Evolutionary conservation across 2,113 vertebrate species (phyloP).

Genomic region (Eurypyga helias): DNA sequence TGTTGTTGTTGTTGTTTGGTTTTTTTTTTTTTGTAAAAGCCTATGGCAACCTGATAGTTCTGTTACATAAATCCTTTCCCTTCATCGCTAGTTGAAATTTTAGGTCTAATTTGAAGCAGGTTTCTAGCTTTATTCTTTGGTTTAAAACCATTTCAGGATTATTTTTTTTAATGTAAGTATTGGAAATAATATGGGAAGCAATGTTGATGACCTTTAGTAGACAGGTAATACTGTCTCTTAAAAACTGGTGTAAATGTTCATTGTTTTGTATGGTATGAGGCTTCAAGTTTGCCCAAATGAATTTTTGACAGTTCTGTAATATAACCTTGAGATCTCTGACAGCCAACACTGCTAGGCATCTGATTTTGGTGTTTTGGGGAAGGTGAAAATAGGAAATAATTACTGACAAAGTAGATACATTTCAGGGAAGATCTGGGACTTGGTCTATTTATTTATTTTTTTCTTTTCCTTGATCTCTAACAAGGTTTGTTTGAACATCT

Average conservation of each 20-base stretch:
- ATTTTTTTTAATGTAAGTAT: not conserved
- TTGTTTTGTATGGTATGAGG: not conserved
- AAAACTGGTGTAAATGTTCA: not conserved
- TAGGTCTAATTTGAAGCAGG: not conserved
- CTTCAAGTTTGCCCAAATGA: not conserved
- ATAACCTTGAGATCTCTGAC: not conserved
- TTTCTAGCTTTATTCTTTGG: not conserved
- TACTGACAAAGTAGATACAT: not conserved
- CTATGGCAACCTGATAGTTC: not conserved
- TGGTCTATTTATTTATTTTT: not conserved
- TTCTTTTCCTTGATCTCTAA: not conserved
- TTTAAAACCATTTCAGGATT: not conserved
- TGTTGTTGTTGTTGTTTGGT: fast-evolving
- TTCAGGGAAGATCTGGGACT: not conserved
- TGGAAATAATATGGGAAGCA: not conserved
- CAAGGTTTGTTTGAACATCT: not conserved
- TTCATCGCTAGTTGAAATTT: not conserved
- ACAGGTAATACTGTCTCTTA: not conserved
- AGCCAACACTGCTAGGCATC: not conserved
- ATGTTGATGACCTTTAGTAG: not conserved
- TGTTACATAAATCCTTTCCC: not conserved
- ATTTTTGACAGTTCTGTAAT: not conserved
- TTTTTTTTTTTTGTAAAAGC: not conserved
- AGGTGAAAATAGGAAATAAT: not conserved
- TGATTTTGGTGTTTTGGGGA: not conserved